phyloP scores from a whole-genome alignment of 2,797 vertebrate species.

The Hippoglossus hippoglossus region DNA sequence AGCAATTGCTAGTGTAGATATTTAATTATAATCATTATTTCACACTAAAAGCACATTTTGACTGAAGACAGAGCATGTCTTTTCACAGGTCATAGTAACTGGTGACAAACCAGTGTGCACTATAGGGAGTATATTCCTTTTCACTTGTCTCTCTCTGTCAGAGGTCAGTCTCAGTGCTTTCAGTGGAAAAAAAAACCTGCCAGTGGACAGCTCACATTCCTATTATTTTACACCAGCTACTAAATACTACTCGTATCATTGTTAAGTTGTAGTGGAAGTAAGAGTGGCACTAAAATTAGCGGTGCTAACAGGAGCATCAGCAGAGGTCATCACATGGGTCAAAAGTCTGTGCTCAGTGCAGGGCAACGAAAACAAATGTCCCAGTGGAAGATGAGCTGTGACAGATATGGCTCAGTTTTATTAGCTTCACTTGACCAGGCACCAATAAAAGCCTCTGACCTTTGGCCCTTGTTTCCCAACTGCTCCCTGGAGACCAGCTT shows the following conservation, averaged over 20 bases:
- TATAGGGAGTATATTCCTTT: too few relatives aligned
- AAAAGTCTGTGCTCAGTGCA: neutral
- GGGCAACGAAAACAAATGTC: neutral
- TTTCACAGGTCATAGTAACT: too few relatives aligned
- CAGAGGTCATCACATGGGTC: neutral
- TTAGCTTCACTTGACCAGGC: constrained; percentile 23
- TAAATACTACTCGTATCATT: neutral
- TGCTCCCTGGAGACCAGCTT: constrained; percentile 72
- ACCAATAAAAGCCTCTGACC: constrained; percentile 72
- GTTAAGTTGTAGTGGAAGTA: too few relatives aligned
- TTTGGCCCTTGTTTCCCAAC: constrained; percentile 77
- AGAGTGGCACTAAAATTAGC: neutral
- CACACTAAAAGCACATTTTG: too few relatives aligned
- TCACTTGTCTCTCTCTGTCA: too few relatives aligned
- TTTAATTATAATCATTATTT: too few relatives aligned
- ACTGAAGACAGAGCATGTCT: too few relatives aligned
- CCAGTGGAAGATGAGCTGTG: neutral
- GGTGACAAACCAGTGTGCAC: too few relatives aligned
- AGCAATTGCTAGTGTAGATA: too few relatives aligned
- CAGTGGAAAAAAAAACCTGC: too few relatives aligned
- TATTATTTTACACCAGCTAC: neutral
- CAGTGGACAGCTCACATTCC: neutral
- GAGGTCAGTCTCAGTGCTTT: too few relatives aligned
- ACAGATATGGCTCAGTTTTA: constrained; percentile 3
- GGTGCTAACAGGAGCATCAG: neutral